Base-by-base conservation (phyloP, 2,888 invertebrate genomes). In the Sycophila texana region DNA sequence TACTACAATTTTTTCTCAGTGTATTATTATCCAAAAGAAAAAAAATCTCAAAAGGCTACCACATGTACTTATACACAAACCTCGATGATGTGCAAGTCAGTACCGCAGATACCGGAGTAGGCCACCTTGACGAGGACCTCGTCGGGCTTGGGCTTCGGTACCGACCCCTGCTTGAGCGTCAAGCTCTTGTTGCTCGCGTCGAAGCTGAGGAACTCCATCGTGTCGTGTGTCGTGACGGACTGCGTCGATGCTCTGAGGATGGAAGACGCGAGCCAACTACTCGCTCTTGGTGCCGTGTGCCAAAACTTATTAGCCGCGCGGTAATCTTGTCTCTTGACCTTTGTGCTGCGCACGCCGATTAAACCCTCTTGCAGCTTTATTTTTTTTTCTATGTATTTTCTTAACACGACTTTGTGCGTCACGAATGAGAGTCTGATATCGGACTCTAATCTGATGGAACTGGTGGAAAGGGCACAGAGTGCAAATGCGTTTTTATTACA, bases 101-200 rank as follows among this genome's bases (percentile, higher is more conserved):
- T 95, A 0, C 95, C 95, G 85, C 95, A 95, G 47, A 95, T 91
- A 0, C 95, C 95, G 0, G 95, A 90, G 85, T 93, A 95, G 10
- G 93, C 92, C 0, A 95, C 94, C 86, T 92, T 93, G 0, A 95
- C 91, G 2, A 95, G 91, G 67, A 95, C 93, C n/a, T 94, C 93
- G 66, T 93, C 49, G 0, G 81, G 58, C 0, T 76, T 82, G 4
- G 89, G 89, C 49, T 75, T 83, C 0, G 88, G 89, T 70, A 90
- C 78, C 18, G 72, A 51, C 1, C 80, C 74, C 30, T 76, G 86
- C 39, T 87, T 83, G 26, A 89, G 51, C 5, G 74, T 81, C 12
- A 90, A 84, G 3, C 83, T 85, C 77, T 86, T 88, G 0, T 14
- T 85, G 0, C 80, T 30, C 4, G 83, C 79, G 82, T 90, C 86